These are phyloP conservation scores for Drosophila bunnanda DNA, from an alignment of 2,888 invertebrate genomes.

Conservation along the genomic window DNA sequence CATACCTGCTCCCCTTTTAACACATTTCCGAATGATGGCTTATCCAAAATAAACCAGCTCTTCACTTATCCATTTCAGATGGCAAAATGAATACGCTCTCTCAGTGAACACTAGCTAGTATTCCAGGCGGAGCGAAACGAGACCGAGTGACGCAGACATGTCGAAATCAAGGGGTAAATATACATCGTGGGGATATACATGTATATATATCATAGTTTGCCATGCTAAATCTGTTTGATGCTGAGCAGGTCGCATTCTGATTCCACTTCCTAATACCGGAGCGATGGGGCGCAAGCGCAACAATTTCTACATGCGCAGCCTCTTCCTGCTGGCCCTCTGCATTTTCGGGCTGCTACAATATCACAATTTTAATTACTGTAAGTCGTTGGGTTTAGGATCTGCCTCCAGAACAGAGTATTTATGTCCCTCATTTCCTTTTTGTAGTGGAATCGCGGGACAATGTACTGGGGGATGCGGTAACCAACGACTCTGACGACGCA, in stretches of 20 bases:
- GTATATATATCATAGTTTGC: neutral
- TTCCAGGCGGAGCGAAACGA: slow-evolving; percentile 13
- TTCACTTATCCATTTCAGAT: slow-evolving; percentile 37
- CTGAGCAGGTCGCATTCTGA: slow-evolving; percentile 79
- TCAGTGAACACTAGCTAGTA: slow-evolving; percentile 51
- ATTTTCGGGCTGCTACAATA: slow-evolving; percentile 84
- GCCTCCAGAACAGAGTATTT: neutral
- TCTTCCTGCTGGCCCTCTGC: slow-evolving; percentile 82
- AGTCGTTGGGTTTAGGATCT: slow-evolving; percentile 46
- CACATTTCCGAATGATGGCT: neutral
- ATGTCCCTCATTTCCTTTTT: neutral
- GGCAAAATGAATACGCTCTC: slow-evolving; percentile 51
- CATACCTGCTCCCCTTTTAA: too few species aligned
- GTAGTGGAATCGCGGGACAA: slow-evolving; percentile 85
- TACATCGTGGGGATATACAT: neutral
- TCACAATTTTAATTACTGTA: slow-evolving; percentile 84
- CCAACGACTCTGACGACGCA: slow-evolving; percentile 91
- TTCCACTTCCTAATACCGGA: slow-evolving; percentile 84
- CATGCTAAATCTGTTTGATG: slow-evolving; percentile 7
- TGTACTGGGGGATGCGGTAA: slow-evolving; percentile 82
- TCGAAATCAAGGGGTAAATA: slow-evolving; percentile 72
- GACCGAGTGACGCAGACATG: slow-evolving; percentile 43
- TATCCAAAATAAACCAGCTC: neutral
- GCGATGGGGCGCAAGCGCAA: slow-evolving; percentile 84
- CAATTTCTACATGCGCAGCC: slow-evolving; percentile 83